Percentiles rank a stretch among this genome's conserved stretches.
phyloP scores from a whole-genome alignment of 2,113 vertebrate species.

The Calidris pugnax region DNA sequence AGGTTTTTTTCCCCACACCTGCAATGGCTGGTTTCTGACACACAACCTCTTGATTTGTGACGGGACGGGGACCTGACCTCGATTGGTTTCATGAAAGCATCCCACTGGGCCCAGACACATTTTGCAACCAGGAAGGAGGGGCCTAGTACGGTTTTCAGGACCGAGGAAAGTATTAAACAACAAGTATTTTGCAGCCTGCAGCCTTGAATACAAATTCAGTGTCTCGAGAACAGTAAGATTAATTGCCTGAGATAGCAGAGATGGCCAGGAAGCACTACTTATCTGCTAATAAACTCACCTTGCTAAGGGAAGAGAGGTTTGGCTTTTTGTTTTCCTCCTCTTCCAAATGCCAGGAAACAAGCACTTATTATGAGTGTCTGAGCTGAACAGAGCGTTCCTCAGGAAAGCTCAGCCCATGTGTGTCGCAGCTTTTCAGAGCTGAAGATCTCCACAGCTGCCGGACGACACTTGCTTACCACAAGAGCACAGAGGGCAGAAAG shows the following conservation, averaged over 20 bases:
- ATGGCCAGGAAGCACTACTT: background rate
- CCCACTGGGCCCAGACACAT: background rate
- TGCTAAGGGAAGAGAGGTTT: background rate
- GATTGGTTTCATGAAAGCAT: accelerated
- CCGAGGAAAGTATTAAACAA: background rate
- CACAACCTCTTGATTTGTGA: background rate
- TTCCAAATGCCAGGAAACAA: background rate
- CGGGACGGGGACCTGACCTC: background rate
- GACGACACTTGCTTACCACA: background rate
- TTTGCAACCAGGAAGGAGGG: background rate
- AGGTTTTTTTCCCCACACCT: background rate
- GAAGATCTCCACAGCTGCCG: background rate
- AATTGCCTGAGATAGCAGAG: background rate
- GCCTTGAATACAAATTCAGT: background rate
- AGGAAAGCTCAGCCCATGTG: background rate
- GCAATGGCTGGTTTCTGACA: background rate
- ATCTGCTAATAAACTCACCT: constrained; percentile 1
- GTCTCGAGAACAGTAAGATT: background rate
- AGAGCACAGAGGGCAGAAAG: background rate
- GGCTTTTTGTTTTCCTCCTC: background rate
- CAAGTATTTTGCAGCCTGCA: background rate
- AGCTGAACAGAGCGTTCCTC: background rate
- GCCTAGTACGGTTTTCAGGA: background rate
- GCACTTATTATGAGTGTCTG: background rate
- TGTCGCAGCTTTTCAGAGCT: background rate